phyloP scores from a whole-genome alignment of 2,113 vertebrate genomes.

The Ciconia boyciana region DNA sequence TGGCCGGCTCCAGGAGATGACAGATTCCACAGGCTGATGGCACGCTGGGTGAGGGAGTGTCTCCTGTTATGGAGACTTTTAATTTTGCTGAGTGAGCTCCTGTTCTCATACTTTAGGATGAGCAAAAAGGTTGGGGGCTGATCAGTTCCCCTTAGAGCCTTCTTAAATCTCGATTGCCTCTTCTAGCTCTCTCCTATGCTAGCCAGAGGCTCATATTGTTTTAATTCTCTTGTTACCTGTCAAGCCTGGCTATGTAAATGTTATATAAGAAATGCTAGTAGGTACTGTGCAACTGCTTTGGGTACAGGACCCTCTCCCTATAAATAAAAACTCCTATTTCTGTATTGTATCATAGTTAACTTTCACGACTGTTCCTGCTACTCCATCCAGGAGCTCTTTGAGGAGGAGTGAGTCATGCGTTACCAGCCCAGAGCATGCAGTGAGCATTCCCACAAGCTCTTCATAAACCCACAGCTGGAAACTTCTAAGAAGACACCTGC shows the following conservation, averaged over 20 bases:
- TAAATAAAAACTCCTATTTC: background rate
- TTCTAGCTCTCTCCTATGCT: background rate
- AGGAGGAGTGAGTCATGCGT: background rate
- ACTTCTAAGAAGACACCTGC: background rate
- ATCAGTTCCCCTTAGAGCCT: background rate
- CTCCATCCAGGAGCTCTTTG: background rate
- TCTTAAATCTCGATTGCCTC: background rate
- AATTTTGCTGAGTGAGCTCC: background rate
- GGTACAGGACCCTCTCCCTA: background rate
- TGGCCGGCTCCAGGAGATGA: conserved; percentile 16
- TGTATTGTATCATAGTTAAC: background rate
- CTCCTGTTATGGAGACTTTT: background rate
- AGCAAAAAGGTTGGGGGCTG: background rate
- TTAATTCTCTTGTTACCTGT: background rate
- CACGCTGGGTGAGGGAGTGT: background rate
- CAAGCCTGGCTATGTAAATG: background rate
- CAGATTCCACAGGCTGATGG: conserved; percentile 19
- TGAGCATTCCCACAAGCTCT: background rate
- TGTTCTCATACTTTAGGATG: background rate
- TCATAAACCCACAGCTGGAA: background rate
- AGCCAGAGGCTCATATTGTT: background rate
- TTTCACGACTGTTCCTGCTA: background rate
- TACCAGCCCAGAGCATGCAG: background rate
- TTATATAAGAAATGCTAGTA: background rate
- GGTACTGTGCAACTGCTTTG: background rate